Conservation (phyloP, 2,888 invertebrate genomes). For the Cepaea hortensis region DNA sequence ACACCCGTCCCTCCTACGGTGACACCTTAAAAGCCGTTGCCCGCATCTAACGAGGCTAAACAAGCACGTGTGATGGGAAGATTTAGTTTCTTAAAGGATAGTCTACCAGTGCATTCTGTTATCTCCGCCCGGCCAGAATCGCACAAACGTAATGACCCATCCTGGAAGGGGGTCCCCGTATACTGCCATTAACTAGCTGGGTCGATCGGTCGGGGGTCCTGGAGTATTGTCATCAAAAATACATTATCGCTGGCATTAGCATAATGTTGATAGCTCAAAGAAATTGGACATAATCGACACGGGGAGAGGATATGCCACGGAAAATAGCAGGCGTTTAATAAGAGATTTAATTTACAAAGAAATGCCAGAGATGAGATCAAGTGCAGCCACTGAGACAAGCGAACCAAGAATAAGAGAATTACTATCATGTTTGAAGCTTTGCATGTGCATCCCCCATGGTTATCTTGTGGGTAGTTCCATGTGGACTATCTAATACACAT, state of each 20-base stretch:
- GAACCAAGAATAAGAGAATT: no score
- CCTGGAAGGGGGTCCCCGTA: not conserved
- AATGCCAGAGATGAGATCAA: no score
- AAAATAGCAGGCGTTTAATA: not conserved
- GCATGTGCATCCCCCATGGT: no score
- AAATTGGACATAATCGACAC: not conserved
- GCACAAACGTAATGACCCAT: slow-evolving; percentile 19
- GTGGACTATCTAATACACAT: no score
- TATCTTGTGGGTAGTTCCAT: no score
- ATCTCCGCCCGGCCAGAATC: not conserved
- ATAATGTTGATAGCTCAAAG: slow-evolving; percentile 34
- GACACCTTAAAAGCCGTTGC: not conserved
- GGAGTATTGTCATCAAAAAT: slow-evolving; percentile 31
- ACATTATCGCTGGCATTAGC: slow-evolving; percentile 34
- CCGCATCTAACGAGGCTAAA: slow-evolving; percentile 6
- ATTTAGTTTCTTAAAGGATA: not conserved
- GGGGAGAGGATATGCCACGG: not conserved
- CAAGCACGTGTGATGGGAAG: slow-evolving; percentile 23
- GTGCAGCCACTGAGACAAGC: no score
- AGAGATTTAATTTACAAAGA: no score
- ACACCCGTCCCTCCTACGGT: not conserved
- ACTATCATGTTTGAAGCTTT: no score
- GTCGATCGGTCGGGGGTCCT: slow-evolving; percentile 12
- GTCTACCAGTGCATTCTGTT: not conserved
- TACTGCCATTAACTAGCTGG: slow-evolving; percentile 6